A percentile compares a stretch with the other conserved stretches of the same genome.
phyloP scores from a whole-genome alignment of 2,797 vertebrate genomes.

The Rhinoraja longicauda region DNA sequence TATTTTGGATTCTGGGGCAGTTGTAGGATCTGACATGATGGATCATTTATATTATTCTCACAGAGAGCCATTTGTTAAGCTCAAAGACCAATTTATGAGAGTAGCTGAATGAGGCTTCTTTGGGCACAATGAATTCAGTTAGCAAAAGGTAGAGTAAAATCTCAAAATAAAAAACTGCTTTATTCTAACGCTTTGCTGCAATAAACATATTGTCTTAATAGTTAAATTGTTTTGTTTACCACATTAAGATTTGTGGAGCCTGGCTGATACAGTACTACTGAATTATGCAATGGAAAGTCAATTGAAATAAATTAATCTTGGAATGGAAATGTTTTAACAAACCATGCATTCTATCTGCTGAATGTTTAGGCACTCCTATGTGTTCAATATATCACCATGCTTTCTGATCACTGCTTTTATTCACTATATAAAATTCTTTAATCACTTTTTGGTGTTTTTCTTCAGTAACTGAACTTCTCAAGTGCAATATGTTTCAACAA shows the following conservation, averaged over 20 bases:
- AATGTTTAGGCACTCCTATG: background rate
- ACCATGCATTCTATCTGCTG: background rate
- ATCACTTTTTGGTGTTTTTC: background rate
- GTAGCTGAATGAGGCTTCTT: background rate
- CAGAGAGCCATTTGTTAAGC: background rate
- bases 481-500: background rate
- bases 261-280: background rate
- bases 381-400: background rate
- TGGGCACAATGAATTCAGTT: background rate
- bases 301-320: background rate
- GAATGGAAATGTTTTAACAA: background rate
- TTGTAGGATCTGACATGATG: background rate
- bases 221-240: background rate
- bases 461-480: background rate
- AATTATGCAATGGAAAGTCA: background rate
- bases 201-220: background rate
- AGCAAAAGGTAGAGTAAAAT: background rate
- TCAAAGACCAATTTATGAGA: too few species aligned
- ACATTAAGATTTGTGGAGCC: background rate
- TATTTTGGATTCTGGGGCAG: background rate
- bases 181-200: background rate
- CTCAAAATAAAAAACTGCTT: background rate
- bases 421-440: conserved; percentile 27
- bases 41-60: background rate
- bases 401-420: conserved; percentile 25